These are phyloP conservation scores for Philaethria dido DNA, from an alignment of 2,888 invertebrate species.

Conservation along the genomic window DNA sequence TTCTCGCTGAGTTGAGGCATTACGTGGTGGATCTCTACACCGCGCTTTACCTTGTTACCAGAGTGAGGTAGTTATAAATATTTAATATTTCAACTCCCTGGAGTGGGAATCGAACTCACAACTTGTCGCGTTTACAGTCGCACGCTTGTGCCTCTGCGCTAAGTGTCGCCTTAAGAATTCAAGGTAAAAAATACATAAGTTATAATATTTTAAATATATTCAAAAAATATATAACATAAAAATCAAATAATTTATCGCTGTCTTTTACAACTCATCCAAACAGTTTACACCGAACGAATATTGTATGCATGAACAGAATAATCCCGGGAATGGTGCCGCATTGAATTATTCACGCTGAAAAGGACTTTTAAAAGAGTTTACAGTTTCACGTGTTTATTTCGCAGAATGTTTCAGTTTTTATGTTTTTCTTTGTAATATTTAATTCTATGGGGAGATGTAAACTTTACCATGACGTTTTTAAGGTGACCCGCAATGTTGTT, in stretches of 20 bases:
- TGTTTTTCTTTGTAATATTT: background rate
- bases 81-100: too few species aligned
- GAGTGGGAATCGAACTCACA: too few species aligned
- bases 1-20: too few species aligned
- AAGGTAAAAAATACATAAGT: too few species aligned
- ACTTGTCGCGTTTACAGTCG: too few species aligned
- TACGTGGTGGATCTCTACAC: too few species aligned
- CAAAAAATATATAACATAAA: too few species aligned
- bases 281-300: constrained; percentile 35
- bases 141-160: too few species aligned
- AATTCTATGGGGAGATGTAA: background rate
- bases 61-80: too few species aligned
- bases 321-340: constrained; percentile 53
- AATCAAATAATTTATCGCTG: background rate
- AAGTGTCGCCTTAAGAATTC: too few species aligned
- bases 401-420: constrained; percentile 5
- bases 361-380: constrained; percentile 14
- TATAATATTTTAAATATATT: too few species aligned
- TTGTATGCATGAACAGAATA: constrained; percentile 51
- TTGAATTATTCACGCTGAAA: constrained; percentile 59
- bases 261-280: background rate
- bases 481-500: background rate
- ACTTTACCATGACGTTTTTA: background rate
- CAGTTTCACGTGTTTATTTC: constrained; percentile 21
- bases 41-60: too few species aligned